phyloP scores from a whole-genome alignment of 2,797 vertebrate genomes.

The Neosalanx taihuensis region DNA sequence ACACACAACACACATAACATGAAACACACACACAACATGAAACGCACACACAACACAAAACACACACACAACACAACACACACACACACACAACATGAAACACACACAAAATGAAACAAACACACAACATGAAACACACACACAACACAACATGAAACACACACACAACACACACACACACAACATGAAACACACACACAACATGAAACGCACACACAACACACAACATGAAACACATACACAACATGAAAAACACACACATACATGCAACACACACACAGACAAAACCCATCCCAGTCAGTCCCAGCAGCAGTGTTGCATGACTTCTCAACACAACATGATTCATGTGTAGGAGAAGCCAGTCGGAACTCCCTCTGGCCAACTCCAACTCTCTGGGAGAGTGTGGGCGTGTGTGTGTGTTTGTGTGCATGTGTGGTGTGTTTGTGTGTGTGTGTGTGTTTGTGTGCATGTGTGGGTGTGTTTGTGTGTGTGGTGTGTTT shows the following conservation, averaged over 20 bases:
- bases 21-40: background rate
- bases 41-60: background rate
- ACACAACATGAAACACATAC: too few species aligned
- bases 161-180: background rate
- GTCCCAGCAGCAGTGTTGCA: background rate
- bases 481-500: too few species aligned
- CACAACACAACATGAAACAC: background rate
- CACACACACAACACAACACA: background rate
- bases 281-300: background rate
- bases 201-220: background rate
- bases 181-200: background rate
- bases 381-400: background rate
- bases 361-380: background rate
- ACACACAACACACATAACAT: too few species aligned
- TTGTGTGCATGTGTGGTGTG: background rate
- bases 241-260: background rate
- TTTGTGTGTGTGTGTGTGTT: too few species aligned
- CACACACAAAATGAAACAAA: background rate
- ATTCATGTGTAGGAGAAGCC: background rate
- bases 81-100: background rate
- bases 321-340: background rate
- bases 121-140: background rate
- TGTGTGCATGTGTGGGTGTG: too few species aligned
- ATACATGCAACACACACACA: background rate
- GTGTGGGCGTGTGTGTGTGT: slow-evolving; percentile 1